Conservation (phyloP, 2,113 vertebrate species). For the Ursus arctos region DNA sequence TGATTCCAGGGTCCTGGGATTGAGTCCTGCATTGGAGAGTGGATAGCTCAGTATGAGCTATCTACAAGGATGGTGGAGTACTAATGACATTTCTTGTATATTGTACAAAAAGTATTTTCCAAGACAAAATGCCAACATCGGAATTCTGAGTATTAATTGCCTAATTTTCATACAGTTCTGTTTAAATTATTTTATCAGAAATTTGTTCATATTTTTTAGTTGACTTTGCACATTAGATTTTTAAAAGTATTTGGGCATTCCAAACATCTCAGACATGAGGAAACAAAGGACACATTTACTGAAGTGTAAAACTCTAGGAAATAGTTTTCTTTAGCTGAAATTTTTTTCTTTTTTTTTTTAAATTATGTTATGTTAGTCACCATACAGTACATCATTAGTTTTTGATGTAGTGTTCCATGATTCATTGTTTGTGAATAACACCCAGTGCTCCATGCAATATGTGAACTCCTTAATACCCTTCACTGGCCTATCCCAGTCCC, state of each 20-base stretch:
- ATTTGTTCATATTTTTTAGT: background rate
- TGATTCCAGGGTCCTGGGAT: background rate
- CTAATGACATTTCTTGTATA: background rate
- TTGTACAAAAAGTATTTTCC: background rate
- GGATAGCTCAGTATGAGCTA: background rate
- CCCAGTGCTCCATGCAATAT: too few species aligned
- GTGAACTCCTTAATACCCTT: too few species aligned
- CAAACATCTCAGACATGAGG: background rate
- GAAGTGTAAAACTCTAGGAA: background rate
- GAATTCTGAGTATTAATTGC: background rate
- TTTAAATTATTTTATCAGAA: slow-evolving; percentile 29
- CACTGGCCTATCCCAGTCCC: too few species aligned
- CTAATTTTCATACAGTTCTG: background rate
- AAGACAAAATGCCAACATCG: background rate
- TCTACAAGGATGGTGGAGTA: background rate
- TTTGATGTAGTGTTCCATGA: too few species aligned
- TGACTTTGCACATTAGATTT: background rate
- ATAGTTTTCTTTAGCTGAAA: background rate
- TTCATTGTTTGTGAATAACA: too few species aligned
- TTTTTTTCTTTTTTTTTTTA: background rate
- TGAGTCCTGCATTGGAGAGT: background rate
- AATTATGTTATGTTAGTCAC: too few species aligned
- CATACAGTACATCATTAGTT: too few species aligned
- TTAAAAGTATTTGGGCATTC: background rate
- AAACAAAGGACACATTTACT: slow-evolving; percentile 1